phyloP scores from a whole-genome alignment of 2,113 vertebrate species.

The Actinemys pallida region DNA sequence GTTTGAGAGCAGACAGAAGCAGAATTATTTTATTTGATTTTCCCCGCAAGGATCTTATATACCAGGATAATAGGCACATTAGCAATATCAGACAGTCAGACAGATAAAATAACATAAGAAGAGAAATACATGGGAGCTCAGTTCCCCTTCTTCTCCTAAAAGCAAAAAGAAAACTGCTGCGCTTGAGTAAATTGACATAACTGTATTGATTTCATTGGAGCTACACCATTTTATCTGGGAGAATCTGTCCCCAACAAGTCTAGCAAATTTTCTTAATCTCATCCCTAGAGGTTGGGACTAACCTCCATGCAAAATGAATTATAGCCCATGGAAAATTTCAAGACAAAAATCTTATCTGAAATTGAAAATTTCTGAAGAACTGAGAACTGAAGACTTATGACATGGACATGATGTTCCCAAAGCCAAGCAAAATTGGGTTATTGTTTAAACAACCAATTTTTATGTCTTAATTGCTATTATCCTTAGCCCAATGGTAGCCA shows the following conservation, averaged over 20 bases:
- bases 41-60: neutral
- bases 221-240: neutral
- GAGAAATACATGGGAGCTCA: neutral
- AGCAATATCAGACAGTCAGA: neutral
- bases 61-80: neutral
- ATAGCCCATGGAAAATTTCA: neutral
- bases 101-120: neutral
- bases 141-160: neutral
- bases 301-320: neutral
- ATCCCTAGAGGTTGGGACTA: neutral
- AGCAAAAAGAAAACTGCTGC: neutral
- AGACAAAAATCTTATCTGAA: neutral
- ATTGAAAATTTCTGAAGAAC: neutral
- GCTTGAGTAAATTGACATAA: neutral
- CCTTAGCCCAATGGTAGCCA: neutral
- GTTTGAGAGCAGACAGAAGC: neutral
- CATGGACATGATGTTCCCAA: neutral
- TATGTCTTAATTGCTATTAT: neutral
- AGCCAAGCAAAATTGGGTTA: neutral
- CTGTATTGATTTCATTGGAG: neutral
- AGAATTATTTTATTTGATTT: neutral
- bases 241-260: neutral
- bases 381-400: neutral
- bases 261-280: neutral
- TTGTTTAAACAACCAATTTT: neutral